Conservation (phyloP, 1,140 invertebrate genomes). For the Conus ventricosus region DNA sequence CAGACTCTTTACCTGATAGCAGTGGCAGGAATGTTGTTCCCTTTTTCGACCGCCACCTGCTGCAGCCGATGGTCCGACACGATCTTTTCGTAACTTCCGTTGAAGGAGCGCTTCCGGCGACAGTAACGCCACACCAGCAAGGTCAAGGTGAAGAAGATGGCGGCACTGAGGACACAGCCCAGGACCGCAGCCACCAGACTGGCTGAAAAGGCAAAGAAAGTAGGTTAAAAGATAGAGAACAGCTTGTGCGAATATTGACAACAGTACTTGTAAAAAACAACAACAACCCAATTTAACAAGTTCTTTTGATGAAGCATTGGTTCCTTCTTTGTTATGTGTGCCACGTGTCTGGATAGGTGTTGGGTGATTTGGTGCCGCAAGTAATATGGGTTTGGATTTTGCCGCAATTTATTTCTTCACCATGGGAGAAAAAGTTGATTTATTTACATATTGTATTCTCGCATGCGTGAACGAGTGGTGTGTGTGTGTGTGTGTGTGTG, state of each 20-base stretch:
- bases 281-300: background rate
- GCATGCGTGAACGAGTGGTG: no score
- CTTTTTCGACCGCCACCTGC: conserved; percentile 27
- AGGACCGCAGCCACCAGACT: conserved; percentile 28
- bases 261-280: background rate
- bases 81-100: conserved; percentile 35
- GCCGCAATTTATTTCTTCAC: no score
- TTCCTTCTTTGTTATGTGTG: no score
- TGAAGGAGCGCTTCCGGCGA: conserved; percentile 28
- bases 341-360: no score
- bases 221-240: background rate
- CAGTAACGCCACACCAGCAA: conserved; percentile 36
- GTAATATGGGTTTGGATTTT: no score
- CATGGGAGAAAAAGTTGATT: no score
- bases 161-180: conserved; percentile 27
- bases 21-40: conserved; percentile 20
- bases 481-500: no score
- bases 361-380: no score
- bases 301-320: no score
- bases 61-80: conserved; percentile 31
- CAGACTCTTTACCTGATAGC: conserved; percentile 20
- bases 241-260: background rate
- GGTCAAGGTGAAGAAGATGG: conserved; percentile 36
- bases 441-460: no score
- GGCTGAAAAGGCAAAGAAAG: background rate